Evolutionary conservation across 2,113 vertebrate species (phyloP), one percentile per base, ranked within the genome.

Genomic region (Arvicanthis niloticus): DNA sequence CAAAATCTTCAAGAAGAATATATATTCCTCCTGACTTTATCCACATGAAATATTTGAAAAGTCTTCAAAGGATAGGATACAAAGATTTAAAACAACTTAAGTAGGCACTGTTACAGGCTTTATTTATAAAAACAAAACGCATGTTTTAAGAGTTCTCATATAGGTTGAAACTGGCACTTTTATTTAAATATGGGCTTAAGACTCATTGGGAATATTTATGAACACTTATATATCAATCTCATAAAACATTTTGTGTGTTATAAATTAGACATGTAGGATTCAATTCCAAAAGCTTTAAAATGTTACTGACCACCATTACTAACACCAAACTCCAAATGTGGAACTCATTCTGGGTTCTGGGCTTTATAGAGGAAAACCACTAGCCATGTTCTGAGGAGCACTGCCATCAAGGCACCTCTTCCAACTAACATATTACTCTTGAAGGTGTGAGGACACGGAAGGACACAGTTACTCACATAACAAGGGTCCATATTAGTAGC

Each of bases 201-300:
- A 84, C 80, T 78, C 19, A 95, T 9, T 88, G 78, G 81, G 85
- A 96, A 70, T 92, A 93, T 85, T 97, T 95, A 88, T 53, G 56
- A 96, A 95, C 15, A 85, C 31, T 91, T 89, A 85, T 0, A 21
- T 48, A 37, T 88, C 75, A 91, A 76, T 93, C 37, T 92, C 65
- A 91, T 95, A 73, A 65, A 70, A 31, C 86, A 58, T 29, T 89
- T 62, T 84, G 2, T 82, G 92, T 93, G 40, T 93, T 96, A 73
- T 92, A 97, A 96, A 92, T 84, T 31, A 95, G 42, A 89, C 73
- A 40, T 89, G 5, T 53, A 93, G 87, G 21, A 80, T 9, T 91
- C 56, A 96, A 96, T 91, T 95, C 31, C 58, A 95, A 96, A 97
- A 89, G 75, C 53, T 93, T 90, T 80, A 91, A 97, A 97, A 96